These are phyloP conservation scores for Hyalella azteca DNA, from an alignment of 2,888 invertebrate genomes.

Conservation along the genomic window DNA sequence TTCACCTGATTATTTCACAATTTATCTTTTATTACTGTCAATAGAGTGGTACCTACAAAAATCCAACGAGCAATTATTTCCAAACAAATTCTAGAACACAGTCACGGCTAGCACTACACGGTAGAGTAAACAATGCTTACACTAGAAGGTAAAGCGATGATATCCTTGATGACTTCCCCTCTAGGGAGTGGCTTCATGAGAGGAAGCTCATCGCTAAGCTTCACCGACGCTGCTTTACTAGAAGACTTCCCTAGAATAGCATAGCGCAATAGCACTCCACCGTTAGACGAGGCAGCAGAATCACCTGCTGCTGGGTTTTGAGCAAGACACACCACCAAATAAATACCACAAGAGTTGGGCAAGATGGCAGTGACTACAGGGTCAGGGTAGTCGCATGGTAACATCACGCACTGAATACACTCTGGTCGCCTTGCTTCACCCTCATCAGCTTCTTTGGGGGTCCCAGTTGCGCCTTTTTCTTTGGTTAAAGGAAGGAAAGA, in stretches of 20 bases:
- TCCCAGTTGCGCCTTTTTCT: background rate
- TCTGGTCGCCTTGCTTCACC: background rate
- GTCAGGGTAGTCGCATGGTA: conserved; percentile 61
- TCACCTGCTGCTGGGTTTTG: conserved; percentile 58
- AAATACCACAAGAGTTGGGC: conserved; percentile 74
- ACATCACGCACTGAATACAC: background rate
- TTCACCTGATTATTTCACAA: too few species aligned
- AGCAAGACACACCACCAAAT: conserved; percentile 67
- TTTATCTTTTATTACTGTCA: too few species aligned
- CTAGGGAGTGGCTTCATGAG: background rate
- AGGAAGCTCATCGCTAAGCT: background rate
- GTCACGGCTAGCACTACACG: background rate
- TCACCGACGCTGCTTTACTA: background rate
- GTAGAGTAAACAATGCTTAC: background rate
- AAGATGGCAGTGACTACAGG: conserved; percentile 71
- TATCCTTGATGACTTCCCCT: background rate
- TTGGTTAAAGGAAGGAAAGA: background rate
- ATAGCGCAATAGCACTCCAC: background rate
- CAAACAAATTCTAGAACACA: too few species aligned
- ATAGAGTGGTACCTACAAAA: too few species aligned
- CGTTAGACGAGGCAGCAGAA: background rate
- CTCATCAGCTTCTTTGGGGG: background rate
- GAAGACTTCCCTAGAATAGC: background rate
- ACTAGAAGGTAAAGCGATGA: conserved; percentile 3
- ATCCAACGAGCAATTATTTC: too few species aligned